phyloP scores from a whole-genome alignment of 2,113 vertebrate species.

The Sinocyclocheilus anophthalmus region DNA sequence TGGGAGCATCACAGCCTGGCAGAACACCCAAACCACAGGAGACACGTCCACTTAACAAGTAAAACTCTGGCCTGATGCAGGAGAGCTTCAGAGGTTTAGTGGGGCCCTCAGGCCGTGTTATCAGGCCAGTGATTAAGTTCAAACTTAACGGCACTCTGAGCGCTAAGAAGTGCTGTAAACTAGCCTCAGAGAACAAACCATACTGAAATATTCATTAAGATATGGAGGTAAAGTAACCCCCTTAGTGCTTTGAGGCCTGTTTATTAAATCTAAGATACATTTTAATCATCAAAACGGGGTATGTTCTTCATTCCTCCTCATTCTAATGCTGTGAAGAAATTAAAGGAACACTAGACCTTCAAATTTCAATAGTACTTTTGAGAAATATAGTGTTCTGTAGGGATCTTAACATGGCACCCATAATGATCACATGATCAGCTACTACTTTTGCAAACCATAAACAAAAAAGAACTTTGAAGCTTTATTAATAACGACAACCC shows the following conservation, averaged over 20 bases:
- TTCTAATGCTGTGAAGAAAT: background rate
- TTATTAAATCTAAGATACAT: conserved; percentile 18
- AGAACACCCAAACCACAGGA: conserved; percentile 24
- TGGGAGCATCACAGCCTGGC: background rate
- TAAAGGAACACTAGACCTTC: background rate
- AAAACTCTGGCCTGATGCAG: conserved; percentile 27
- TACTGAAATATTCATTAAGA: conserved; percentile 5
- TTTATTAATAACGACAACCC: background rate
- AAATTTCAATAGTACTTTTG: background rate
- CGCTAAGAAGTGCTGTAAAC: background rate
- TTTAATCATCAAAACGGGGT: background rate
- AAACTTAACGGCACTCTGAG: background rate
- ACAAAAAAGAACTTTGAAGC: background rate
- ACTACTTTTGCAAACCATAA: background rate
- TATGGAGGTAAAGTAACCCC: background rate
- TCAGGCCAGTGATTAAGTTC: background rate
- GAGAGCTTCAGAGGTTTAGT: background rate
- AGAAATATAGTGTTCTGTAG: background rate
- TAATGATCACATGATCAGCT: too few relatives aligned
- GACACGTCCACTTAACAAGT: background rate
- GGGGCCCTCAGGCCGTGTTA: conserved; percentile 3
- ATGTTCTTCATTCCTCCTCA: background rate
- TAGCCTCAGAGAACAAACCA: background rate
- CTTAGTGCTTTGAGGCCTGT: background rate
- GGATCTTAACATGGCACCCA: too few relatives aligned